Evolutionary conservation across 2,888 invertebrate genomes (phyloP).

Genomic region (Caenorhabditis wallacei): DNA sequence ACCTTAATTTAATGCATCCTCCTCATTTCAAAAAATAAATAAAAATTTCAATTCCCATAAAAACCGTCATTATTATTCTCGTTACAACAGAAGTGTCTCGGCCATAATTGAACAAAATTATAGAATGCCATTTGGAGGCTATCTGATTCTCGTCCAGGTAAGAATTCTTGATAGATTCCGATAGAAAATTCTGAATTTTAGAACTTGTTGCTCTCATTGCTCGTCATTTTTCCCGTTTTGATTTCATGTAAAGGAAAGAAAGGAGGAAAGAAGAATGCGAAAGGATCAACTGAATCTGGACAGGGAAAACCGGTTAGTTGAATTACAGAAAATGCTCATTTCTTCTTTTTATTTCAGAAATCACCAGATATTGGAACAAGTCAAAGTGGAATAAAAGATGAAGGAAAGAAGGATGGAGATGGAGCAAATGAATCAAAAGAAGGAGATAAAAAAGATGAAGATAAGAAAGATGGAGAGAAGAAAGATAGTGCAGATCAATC

Average conservation of each 20-base stretch:
- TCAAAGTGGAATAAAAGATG: constrained; percentile 5
- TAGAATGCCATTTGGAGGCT: constrained; percentile 37
- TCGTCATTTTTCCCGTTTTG: constrained; percentile 12
- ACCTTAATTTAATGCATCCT: too few relatives aligned
- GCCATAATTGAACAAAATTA: constrained; percentile 17
- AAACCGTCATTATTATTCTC: neutral
- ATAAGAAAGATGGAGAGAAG: constrained; percentile 1
- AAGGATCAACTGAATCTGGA: constrained; percentile 9
- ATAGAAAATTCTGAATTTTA: constrained; percentile 1
- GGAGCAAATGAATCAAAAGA: constrained; percentile 20
- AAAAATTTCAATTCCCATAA: neutral
- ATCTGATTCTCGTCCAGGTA: constrained; percentile 51
- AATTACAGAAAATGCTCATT: neutral
- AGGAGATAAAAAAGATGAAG: constrained; percentile 16
- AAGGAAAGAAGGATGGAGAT: constrained; percentile 29
- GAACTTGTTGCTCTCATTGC: constrained; percentile 28
- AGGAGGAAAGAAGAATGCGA: neutral
- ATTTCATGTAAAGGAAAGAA: constrained; percentile 53
- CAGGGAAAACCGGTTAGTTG: constrained; percentile 12
- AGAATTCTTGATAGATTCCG: neutral
- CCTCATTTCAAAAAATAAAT: too few relatives aligned
- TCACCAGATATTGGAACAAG: constrained; percentile 23
- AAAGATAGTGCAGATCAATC: neutral
- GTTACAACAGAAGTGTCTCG: constrained; percentile 2
- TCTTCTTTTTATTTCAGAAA: constrained; percentile 7